These are phyloP conservation scores for Autographa pulchrina DNA, from an alignment of 2,888 invertebrate genomes.

Conservation along the genomic window DNA sequence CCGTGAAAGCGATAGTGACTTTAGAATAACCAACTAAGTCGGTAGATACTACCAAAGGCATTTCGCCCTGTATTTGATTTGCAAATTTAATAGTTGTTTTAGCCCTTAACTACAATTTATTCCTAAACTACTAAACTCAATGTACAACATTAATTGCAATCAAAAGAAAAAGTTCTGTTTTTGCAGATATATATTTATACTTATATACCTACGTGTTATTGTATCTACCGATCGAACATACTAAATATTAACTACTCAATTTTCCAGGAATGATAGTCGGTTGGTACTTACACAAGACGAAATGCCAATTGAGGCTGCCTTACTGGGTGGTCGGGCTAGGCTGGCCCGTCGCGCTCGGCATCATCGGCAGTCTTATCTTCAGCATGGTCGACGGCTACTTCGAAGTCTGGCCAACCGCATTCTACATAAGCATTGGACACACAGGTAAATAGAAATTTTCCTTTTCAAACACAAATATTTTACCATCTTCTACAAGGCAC, in stretches of 20 bases:
- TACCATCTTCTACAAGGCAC: neutral
- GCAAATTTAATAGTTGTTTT: neutral
- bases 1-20: neutral
- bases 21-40: neutral
- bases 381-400: slow-evolving; percentile 92
- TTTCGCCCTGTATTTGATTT: neutral
- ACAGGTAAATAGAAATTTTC: slow-evolving; percentile 82
- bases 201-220: no score
- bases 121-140: no score
- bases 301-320: slow-evolving; percentile 90
- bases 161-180: no score
- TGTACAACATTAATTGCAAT: no score
- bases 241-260: slow-evolving; percentile 22
- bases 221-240: neutral
- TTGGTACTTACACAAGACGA: slow-evolving; percentile 92
- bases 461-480: neutral
- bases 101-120: neutral
- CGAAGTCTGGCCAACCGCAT: slow-evolving; percentile 91
- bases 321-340: slow-evolving; percentile 88
- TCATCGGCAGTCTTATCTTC: slow-evolving; percentile 91
- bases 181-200: no score
- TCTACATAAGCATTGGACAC: slow-evolving; percentile 93
- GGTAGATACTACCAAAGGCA: neutral
- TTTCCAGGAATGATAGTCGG: slow-evolving; percentile 91
- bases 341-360: slow-evolving; percentile 90